phyloP scores from a whole-genome alignment of 2,888 invertebrate genomes.

The Apodemia duryi region DNA sequence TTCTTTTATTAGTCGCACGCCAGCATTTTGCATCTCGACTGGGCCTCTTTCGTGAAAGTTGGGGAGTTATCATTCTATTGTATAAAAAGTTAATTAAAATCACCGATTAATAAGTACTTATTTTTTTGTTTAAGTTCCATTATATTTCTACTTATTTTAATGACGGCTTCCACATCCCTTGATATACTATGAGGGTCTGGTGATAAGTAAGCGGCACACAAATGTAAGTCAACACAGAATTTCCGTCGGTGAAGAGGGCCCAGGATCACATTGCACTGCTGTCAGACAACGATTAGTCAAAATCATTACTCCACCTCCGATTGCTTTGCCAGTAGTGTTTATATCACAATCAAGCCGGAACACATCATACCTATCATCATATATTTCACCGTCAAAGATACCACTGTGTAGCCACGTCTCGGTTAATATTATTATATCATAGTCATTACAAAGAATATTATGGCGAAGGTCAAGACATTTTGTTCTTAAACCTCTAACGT shows the following conservation, averaged over 20 bases:
- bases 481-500: too few relatives aligned
- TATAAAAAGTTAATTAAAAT: too few relatives aligned
- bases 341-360: neutral
- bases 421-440: too few relatives aligned
- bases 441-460: too few relatives aligned
- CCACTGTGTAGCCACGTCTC: too few relatives aligned
- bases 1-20: neutral
- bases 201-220: neutral
- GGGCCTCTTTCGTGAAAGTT: neutral
- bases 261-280: neutral
- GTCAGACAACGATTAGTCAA: neutral
- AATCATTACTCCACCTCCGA: neutral
- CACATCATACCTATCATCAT: too few relatives aligned
- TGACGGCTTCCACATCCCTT: neutral
- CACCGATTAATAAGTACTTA: neutral
- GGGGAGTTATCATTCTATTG: neutral
- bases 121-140: neutral
- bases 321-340: neutral
- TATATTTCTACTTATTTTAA: neutral
- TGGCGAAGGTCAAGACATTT: too few relatives aligned
- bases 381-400: too few relatives aligned
- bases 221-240: neutral
- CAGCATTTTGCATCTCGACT: neutral
- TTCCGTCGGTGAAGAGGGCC: neutral
- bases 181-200: neutral